Evolutionary conservation across 2,888 invertebrate genomes (phyloP), one percentile per base, ranked within the genome.

Genomic region (Oxyteleia sp.): DNA sequence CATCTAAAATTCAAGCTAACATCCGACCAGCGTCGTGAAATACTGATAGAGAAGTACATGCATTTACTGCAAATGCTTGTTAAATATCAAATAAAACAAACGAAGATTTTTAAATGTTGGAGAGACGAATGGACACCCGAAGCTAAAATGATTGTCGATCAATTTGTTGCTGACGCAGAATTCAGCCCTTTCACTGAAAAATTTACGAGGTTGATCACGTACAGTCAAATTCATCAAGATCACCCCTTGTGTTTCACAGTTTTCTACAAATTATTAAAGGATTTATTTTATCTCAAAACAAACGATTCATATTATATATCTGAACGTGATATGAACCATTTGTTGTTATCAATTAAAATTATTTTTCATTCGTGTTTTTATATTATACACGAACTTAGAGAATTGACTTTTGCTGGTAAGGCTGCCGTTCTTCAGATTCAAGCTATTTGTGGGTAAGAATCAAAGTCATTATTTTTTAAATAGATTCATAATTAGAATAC

Each of bases 351-450:
- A 11, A 47, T 47, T 20, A 18, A 20, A 20, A 13, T 47, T 1
- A 11, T 47, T 20, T 11, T 47, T 20, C 47, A 47, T 20, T 47
- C 47, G n/a, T n/a, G n/a, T n/a, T n/a, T n/a, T n/a, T n/a, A n/a
- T n/a, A n/a, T n/a, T n/a, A n/a, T n/a, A n/a, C n/a, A n/a, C n/a
- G n/a, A n/a, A n/a, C n/a, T n/a, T n/a, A n/a, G n/a, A n/a, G n/a
- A n/a, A n/a, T n/a, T n/a, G n/a, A n/a, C n/a, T n/a, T n/a, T n/a
- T n/a, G n/a, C n/a, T n/a, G n/a, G n/a, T n/a, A n/a, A n/a, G n/a
- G n/a, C n/a, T n/a, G n/a, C n/a, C n/a, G n/a, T n/a, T n/a, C n/a
- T n/a, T n/a, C n/a, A n/a, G n/a, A n/a, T n/a, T n/a, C n/a, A n/a
- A n/a, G n/a, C n/a, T n/a, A n/a, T n/a, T n/a, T n/a, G n/a, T n/a